A percentile compares a stretch with the other conserved stretches of the same genome.
These are phyloP conservation scores for Pseudomyrmex gracilis DNA, from an alignment of 1,140 invertebrate genomes.

Conservation along the genomic window DNA sequence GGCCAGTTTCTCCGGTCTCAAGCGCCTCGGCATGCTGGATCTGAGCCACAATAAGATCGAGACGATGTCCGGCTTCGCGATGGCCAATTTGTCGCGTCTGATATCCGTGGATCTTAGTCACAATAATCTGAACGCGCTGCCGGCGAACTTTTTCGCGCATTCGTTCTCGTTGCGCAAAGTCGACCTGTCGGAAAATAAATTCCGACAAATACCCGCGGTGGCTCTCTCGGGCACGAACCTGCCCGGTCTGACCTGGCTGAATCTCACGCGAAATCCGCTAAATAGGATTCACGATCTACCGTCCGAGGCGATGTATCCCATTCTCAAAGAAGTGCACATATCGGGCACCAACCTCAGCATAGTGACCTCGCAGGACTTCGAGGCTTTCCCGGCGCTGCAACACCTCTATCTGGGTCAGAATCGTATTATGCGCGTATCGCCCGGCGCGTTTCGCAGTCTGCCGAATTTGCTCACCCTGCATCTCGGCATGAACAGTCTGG, in stretches of 20 bases:
- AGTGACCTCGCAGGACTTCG: constrained; percentile 94
- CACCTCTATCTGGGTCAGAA: constrained; percentile 91
- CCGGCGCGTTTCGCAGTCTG: constrained; percentile 92
- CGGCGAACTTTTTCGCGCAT: constrained; percentile 92
- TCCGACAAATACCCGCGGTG: constrained; percentile 92
- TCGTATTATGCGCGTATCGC: constrained; percentile 92
- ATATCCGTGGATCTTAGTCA: constrained; percentile 91
- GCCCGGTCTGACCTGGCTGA: constrained; percentile 90
- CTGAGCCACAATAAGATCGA: constrained; percentile 91
- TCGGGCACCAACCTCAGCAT: constrained; percentile 93
- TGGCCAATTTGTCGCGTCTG: constrained; percentile 90
- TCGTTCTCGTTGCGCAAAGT: constrained; percentile 90
- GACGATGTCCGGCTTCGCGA: constrained; percentile 91
- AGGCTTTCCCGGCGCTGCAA: constrained; percentile 92
- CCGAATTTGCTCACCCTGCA: constrained; percentile 92
- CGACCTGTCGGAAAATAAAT: constrained; percentile 92
- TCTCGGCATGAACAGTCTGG: constrained; percentile 93
- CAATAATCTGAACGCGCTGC: constrained; percentile 91
- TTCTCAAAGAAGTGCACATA: constrained; percentile 92
- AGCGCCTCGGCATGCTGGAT: constrained; percentile 90
- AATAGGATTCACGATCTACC: constrained; percentile 89
- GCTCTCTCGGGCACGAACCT: constrained; percentile 91
- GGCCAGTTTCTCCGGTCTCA: constrained; percentile 90
- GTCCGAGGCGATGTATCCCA: constrained; percentile 88
- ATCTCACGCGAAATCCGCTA: constrained; percentile 93